Base-by-base conservation (phyloP, 2,797 vertebrate species). In the Avahi laniger region DNA sequence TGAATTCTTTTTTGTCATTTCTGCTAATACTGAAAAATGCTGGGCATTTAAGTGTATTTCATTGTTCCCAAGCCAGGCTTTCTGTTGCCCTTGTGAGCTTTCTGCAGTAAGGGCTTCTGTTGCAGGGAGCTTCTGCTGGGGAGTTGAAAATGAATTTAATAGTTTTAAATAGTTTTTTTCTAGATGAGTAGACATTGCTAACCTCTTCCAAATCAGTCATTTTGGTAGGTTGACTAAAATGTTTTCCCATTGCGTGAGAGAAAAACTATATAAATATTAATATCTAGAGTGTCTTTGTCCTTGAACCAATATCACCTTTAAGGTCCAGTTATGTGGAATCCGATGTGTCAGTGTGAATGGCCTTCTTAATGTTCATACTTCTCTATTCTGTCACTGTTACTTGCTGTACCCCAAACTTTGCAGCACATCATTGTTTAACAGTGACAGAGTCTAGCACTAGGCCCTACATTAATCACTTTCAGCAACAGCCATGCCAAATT, bases 401-500 rank as follows among this genome's bases (percentile, higher is more conserved):
- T 35, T 65, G n/a, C 14, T 24, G 0, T 24, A 24, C 50, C 13
- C 70, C 48, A 54, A 80, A 22, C 7, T 48, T 12, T 11, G 13
- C 4, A n/a, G 46, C 48, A 13, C 14, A 6, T 24, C 1, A 0
- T 35, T 72, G 13, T 26, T 72, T 41, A 72, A 30, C 9, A 22
- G 35, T 2, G 4, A 22, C 0, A 0, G 22, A 0, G 17, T 30
- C 35, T 28, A 6, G 41, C 2, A 0, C 4, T 5, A 24, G 38
- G 15, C 8, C 52, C 33, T 28, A 24, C 0, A 0, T 81, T 50
- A 28, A 13, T 22, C 14, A 5, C 48, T 2, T 76, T 26, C 52
- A 82, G 43, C 82, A 46, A 43, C 30, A 10, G 8, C 2, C 1
- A 17, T 20, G 17, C 70, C n/a, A 35, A 20, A 50, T 73, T 67